Evolutionary conservation across 1,140 invertebrate genomes (phyloP), one percentile per base, ranked within the genome.

Genomic region (Psilanteris sp.): DNA sequence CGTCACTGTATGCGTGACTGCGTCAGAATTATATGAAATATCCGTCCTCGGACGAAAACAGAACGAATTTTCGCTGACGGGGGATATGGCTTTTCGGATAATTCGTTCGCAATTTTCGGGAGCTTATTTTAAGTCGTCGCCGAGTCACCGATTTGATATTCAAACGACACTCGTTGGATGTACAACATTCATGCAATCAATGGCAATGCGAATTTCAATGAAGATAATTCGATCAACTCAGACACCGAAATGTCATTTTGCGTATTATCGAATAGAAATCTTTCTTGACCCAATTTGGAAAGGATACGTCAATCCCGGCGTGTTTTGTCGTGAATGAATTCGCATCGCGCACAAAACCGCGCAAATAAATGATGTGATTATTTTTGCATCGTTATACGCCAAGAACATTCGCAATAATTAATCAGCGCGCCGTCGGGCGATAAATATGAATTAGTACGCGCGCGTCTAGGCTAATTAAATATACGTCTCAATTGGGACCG

Each of bases 1-100:
- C 64, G 55, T 62, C 44, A 29, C 48, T 34, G 32, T 50, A 43
- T 73, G 68, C 62, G 75, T 87, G 85, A 84, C 81, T 80, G 74
- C 46, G 79, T 81, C 57, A 67, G 73, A 83, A 81, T 85, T 85
- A 83, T 82, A 80, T 81, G 79, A 85, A 80, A 83, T 81, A 81
- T 81, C 76, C 81, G 37, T 31, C 1, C 20, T 10, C 22, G 48
- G 32, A 36, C 14, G 54, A 32, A 52, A 34, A 59, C 55, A 43
- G 13, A 9, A 22, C 14, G 24, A 54, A 44, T 43, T 57, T 52
- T 66, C 29, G 10, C 10, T 5, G 5, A 20, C 2, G 18, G 18
- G 18, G 2, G 18, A 2, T 20, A 3, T 3, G 5, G 5, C 18
- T 20, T 20, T 20, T 20, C n/a, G n/a, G n/a, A n/a, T n/a, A n/a